Evolutionary conservation across 2,888 invertebrate species (phyloP).

Genomic region (Stenichneumon culpator): DNA sequence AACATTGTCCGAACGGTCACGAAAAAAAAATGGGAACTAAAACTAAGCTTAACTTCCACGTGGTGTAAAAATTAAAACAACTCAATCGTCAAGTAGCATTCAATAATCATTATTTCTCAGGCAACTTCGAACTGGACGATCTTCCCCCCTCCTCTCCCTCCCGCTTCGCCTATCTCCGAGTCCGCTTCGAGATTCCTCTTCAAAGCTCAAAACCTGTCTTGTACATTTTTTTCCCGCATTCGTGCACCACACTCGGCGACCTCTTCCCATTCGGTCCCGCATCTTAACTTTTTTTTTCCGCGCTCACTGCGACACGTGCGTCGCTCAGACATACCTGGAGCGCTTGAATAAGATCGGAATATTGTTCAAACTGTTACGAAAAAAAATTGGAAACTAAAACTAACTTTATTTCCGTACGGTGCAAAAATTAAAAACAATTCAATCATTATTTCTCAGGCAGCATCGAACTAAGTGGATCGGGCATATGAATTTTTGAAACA

Average conservation of each 20-base stretch:
- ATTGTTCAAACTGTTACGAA: background rate
- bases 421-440: background rate
- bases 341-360: background rate
- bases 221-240: slow-evolving; percentile 28
- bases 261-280: slow-evolving; percentile 6
- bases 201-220: slow-evolving; percentile 52
- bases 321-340: background rate
- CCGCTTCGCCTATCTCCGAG: background rate
- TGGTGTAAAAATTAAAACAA: too few species aligned
- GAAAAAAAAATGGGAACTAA: too few species aligned
- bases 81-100: too few species aligned
- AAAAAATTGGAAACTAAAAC: background rate
- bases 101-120: too few species aligned
- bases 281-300: background rate
- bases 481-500: background rate
- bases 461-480: background rate
- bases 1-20: too few species aligned
- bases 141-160: background rate
- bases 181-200: slow-evolving; percentile 38
- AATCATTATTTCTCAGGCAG: background rate
- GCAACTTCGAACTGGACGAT: background rate
- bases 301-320: slow-evolving; percentile 22
- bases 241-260: slow-evolving; percentile 41
- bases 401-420: background rate
- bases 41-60: too few species aligned